Evolutionary conservation across 2,888 invertebrate genomes (phyloP).

Genomic region (Tenodera sinensis): DNA sequence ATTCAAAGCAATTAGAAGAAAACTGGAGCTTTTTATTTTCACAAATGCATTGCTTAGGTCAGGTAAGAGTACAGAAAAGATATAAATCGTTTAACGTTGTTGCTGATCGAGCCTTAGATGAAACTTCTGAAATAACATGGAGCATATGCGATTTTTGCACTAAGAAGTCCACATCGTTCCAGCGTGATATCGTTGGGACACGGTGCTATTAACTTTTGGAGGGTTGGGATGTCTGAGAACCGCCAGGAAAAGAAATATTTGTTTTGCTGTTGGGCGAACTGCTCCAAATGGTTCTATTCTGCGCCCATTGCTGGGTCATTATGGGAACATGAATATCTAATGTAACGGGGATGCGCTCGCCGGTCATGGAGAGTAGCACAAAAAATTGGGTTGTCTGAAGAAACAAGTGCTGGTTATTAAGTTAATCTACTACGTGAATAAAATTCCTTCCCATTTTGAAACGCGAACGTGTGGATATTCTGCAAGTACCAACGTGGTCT

Average conservation of each 20-base stretch:
- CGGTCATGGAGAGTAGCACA: neutral
- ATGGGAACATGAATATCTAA: neutral
- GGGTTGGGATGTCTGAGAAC: neutral
- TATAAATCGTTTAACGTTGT: no score
- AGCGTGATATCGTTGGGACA: neutral
- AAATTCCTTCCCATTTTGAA: neutral
- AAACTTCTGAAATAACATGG: no score
- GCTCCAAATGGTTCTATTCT: neutral
- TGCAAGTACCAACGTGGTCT: neutral
- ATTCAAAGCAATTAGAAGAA: no score
- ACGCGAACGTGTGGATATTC: neutral
- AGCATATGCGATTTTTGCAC: neutral
- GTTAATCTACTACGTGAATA: neutral
- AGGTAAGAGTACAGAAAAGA: no score
- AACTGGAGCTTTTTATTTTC: no score
- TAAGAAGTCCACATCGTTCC: neutral
- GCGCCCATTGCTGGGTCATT: neutral
- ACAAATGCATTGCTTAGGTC: no score
- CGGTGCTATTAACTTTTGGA: neutral
- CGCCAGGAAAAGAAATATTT: neutral
- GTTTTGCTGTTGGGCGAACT: neutral
- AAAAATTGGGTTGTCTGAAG: neutral
- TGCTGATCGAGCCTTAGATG: no score
- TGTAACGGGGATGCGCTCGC: neutral
- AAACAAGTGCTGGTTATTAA: neutral